Percentiles rank a stretch among this genome's conserved stretches.
These are phyloP conservation scores for Patella depressa DNA, from an alignment of 2,888 invertebrate genomes.

Conservation along the genomic window DNA sequence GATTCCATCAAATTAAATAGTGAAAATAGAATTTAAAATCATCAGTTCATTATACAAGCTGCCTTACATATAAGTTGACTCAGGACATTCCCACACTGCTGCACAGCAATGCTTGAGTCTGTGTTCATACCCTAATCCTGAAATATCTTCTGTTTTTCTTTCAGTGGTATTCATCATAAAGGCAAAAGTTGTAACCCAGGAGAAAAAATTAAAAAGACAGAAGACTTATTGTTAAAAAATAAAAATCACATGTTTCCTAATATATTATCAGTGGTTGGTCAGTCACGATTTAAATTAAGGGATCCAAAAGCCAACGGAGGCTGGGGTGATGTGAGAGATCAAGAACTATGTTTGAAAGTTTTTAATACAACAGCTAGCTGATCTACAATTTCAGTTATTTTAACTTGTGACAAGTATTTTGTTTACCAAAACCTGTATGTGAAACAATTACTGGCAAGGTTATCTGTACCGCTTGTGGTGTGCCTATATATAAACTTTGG, in stretches of 20 bases:
- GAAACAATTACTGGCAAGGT: too few relatives aligned
- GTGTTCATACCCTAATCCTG: too few relatives aligned
- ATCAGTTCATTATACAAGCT: too few relatives aligned
- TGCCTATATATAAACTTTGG: too few relatives aligned
- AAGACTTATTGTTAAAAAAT: constrained; percentile 68
- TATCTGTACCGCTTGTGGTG: too few relatives aligned
- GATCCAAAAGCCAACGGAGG: constrained; percentile 84
- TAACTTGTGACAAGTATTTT: too few relatives aligned
- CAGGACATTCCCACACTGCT: too few relatives aligned
- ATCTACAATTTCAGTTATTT: not conserved
- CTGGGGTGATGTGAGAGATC: constrained; percentile 95
- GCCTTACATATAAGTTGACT: too few relatives aligned
- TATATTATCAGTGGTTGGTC: constrained; percentile 71
- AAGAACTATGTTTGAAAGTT: constrained; percentile 79
- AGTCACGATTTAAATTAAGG: constrained; percentile 74
- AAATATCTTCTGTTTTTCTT: constrained; percentile 56
- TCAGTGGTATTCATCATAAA: constrained; percentile 93
- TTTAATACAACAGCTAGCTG: constrained; percentile 30
- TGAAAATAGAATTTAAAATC: too few relatives aligned
- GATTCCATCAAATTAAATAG: too few relatives aligned
- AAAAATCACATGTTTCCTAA: constrained; percentile 73
- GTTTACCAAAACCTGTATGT: too few relatives aligned
- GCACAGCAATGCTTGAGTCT: too few relatives aligned
- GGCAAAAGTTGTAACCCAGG: constrained; percentile 76
- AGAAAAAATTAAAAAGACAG: constrained; percentile 62